These are phyloP conservation scores for Albula goreensis DNA, from an alignment of 2,113 vertebrate genomes.

Conservation along the genomic window DNA sequence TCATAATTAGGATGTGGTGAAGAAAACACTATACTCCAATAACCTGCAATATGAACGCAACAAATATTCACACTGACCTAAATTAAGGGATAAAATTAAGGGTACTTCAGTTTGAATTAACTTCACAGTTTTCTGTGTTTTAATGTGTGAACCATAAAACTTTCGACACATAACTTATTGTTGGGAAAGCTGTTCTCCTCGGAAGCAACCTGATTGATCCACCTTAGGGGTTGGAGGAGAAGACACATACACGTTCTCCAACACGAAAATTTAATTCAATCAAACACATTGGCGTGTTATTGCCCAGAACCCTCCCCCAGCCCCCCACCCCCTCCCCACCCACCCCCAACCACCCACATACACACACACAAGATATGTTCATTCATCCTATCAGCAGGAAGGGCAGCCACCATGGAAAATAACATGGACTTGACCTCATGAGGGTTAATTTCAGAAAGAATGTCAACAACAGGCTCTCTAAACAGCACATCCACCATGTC, in stretches of 20 bases:
- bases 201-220: not conserved
- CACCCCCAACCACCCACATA: not conserved
- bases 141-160: not conserved
- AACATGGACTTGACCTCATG: not conserved
- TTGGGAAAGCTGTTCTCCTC: not conserved
- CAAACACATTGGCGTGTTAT: not conserved
- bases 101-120: not conserved
- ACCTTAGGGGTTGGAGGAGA: not conserved
- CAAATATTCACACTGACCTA: not conserved
- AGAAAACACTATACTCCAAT: not conserved
- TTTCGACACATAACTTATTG: not conserved
- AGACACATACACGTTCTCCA: not conserved
- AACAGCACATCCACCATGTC: conserved; percentile 49
- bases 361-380: not conserved
- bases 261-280: not conserved
- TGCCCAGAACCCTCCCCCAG: not conserved
- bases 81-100: not conserved
- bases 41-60: not conserved
- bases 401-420: not conserved
- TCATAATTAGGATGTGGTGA: conserved; percentile 19
- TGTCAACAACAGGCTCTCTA: conserved; percentile 39
- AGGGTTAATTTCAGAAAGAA: conserved; percentile 48
- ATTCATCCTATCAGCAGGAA: not conserved
- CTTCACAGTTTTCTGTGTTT: too few species aligned
- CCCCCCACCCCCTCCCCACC: too few species aligned